Base-by-base conservation (phyloP, 1,140 invertebrate species). In the Mesaphorura yosii region DNA sequence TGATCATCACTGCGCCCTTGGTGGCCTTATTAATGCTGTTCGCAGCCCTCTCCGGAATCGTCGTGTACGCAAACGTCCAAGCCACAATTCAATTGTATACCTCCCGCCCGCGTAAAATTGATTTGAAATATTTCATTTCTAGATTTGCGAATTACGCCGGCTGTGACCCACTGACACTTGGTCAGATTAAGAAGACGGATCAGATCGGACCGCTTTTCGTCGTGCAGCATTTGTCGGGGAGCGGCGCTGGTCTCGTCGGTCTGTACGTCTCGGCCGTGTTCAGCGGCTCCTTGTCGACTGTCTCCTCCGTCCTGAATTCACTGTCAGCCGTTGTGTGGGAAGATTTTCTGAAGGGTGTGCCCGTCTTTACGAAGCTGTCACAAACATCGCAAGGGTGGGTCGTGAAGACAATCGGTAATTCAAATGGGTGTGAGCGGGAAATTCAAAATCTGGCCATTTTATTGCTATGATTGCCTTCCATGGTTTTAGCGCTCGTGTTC, bases 251-350 rank as follows among this genome's bases (percentile, higher is more conserved):
- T 0, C 74, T 92, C 59, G 72, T 91, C 19, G 89, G 89, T 25
- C 68, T 93, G 15, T 90, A 93, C 57, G 81, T 92, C 72, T 86
- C 87, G 2, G 83, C 83, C 48, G 69, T 94, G 1, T 92, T 91
- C 66, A 90, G 88, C 69, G 86, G 87, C 10, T 86, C 87, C 39
- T 58, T 6, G 52, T 73, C 71, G 51, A 70, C 72, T n/a, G 64
- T 73, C 4, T 73, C 71, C 1, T 72, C 70, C 17, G 66, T 66
- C 41, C 50, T 73, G 2, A 74, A 72, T 57, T 68, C 72, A 3
- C 52, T 74, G 25, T 65, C 71, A 5, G 70, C 72, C 2, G 70
- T 74, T 4, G 68, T 67, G 12, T 68, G 69, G 63, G 66, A 72
- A 55, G 72, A 73, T 54, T 66, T 73, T 41, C 48, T 55, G 12